phyloP scores from a whole-genome alignment of 2,113 vertebrate genomes.

The Pedionomus torquatus region DNA sequence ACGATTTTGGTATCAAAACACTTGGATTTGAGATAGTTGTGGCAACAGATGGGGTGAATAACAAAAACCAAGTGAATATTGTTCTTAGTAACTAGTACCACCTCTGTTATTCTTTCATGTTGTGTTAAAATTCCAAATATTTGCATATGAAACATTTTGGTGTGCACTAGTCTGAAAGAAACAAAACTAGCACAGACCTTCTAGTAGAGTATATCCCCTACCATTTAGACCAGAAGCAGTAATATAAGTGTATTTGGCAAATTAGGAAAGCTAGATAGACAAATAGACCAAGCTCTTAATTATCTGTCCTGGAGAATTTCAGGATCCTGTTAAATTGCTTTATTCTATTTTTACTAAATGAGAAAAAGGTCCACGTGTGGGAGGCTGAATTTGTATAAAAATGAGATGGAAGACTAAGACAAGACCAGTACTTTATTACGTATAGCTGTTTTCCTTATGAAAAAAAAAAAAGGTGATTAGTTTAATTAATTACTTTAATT shows the following conservation, averaged over 20 bases:
- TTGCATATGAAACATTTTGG: background rate
- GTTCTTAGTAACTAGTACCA: background rate
- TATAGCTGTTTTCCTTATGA: background rate
- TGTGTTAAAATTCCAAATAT: background rate
- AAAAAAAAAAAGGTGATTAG: background rate
- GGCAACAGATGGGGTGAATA: background rate
- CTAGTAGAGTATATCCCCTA: background rate
- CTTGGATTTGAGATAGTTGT: background rate
- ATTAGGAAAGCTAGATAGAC: background rate
- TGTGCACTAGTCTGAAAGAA: background rate
- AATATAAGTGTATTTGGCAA: background rate
- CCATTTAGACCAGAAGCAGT: background rate
- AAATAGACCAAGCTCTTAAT: background rate
- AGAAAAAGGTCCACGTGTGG: background rate
- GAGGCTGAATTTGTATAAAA: background rate
- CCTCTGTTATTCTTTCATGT: background rate
- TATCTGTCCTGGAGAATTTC: background rate
- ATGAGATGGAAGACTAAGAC: background rate
- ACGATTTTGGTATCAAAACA: background rate
- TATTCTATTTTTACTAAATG: background rate
- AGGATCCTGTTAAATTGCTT: background rate
- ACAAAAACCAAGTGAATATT: background rate
- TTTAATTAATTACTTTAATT: slow-evolving; percentile 31
- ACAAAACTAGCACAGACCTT: background rate
- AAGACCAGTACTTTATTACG: background rate